phyloP scores from a whole-genome alignment of 2,888 invertebrate species.

The Opisthograptis luteolata region DNA sequence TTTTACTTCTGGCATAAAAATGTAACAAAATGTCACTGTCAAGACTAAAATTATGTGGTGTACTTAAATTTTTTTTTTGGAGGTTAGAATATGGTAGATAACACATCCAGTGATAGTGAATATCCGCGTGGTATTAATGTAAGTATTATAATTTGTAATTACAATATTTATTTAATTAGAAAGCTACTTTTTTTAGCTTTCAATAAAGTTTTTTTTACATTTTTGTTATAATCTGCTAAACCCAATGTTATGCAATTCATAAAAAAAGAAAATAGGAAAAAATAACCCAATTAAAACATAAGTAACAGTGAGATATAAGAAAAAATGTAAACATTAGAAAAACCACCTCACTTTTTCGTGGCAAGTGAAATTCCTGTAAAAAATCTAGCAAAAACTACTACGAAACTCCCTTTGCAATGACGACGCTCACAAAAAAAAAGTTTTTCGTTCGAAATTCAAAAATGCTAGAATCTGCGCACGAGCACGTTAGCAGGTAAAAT shows the following conservation, averaged over 20 bases:
- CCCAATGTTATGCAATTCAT: too few relatives aligned
- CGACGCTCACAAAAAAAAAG: slow-evolving; percentile 43
- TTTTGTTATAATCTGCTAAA: too few relatives aligned
- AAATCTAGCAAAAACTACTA: slow-evolving; percentile 65
- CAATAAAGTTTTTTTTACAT: too few relatives aligned
- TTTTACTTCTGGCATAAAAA: too few relatives aligned
- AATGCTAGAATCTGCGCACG: slow-evolving; percentile 74
- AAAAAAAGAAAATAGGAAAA: too few relatives aligned
- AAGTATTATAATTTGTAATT: background rate
- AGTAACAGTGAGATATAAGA: slow-evolving; percentile 32
- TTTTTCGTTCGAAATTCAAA: slow-evolving; percentile 62
- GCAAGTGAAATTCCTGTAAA: slow-evolving; percentile 77
- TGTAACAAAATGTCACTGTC: too few relatives aligned
- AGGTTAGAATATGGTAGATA: background rate
- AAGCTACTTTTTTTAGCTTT: too few relatives aligned
- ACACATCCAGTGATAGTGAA: background rate
- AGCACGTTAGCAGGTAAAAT: slow-evolving; percentile 69
- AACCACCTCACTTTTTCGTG: slow-evolving; percentile 57
- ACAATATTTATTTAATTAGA: too few relatives aligned
- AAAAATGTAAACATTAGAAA: slow-evolving; percentile 67
- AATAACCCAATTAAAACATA: slow-evolving; percentile 1
- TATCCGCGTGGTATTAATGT: background rate
- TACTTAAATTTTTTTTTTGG: background rate
- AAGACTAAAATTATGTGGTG: background rate
- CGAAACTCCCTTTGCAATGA: slow-evolving; percentile 61